Evolutionary conservation across 1,140 invertebrate genomes (phyloP), one percentile per base, ranked within the genome.

Genomic region (Cydia fagiglandana): DNA sequence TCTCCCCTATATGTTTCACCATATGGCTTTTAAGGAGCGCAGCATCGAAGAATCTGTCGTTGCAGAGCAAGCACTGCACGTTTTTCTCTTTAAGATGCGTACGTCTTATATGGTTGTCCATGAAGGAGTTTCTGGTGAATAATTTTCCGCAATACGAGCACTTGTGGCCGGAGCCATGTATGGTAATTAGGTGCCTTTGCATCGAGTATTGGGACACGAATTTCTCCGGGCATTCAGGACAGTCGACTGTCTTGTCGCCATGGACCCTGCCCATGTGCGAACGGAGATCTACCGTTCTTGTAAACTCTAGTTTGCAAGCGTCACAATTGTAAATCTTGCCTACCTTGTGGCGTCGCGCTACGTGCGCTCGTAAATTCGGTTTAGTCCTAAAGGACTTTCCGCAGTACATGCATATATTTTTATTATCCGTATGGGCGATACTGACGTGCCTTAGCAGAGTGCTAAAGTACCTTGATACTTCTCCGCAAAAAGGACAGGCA

Each of bases 1-100:
- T 95, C 79, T 96, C 95, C 1, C 96, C 96, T 1, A 95, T 95
- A 83, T 95, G 94, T 45, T 91, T 89, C 3, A 93, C 83, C 86
- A 93, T 91, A 74, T 94, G 94, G 38, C 84, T 87, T 50, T 86
- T 87, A 9, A 94, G 82, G 12, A 89, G 86, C 2, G 88, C 82
- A 47, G 86, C 87, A 73, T 93, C 89, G 88, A 97, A 90, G 77
- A 94, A 94, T 13, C 85, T 88, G 73, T 91, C 87, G 7, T 77
- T 78, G 73, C 90, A 91, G 0, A 88, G 64, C 0, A 79, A 79
- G 20, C 90, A 91, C 34, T 88, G 82, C 0, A 86, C 84, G 64
- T 90, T 90, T 64, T 86, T 89, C 80, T 91, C 88, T 74, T 89
- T 91, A 10, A 89, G 79, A 80, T 91, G 88, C 17, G 80, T 79